These are phyloP conservation scores for Tanytarsus gracilentus DNA, from an alignment of 2,888 invertebrate genomes.

Conservation along the genomic window DNA sequence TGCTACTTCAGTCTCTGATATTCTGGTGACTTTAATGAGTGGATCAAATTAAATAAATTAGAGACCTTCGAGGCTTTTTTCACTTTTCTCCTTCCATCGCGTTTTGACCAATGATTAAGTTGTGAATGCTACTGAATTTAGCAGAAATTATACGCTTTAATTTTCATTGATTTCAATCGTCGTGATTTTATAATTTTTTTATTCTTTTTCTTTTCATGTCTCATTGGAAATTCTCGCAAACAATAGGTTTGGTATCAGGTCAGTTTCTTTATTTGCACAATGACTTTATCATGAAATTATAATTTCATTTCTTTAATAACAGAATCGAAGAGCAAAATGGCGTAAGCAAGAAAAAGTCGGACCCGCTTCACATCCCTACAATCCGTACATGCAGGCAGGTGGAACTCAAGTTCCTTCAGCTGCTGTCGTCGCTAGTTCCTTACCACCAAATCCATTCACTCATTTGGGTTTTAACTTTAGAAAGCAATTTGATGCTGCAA, in stretches of 20 bases:
- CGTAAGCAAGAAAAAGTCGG: slow-evolving; percentile 88
- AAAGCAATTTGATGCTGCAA: slow-evolving; percentile 59
- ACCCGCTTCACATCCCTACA: slow-evolving; percentile 82
- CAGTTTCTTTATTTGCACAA: no score
- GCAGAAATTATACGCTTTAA: slow-evolving; percentile 16
- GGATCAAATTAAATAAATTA: slow-evolving; percentile 28
- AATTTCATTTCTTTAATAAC: no score
- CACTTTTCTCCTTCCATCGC: not conserved
- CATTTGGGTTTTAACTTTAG: slow-evolving; percentile 65
- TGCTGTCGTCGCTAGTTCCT: slow-evolving; percentile 41
- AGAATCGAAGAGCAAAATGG: slow-evolving; percentile 88
- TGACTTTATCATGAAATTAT: no score
- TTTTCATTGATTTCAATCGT: not conserved
- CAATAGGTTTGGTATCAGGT: slow-evolving; percentile 13
- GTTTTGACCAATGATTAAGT: slow-evolving; percentile 12
- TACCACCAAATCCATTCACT: slow-evolving; percentile 72
- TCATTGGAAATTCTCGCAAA: no score
- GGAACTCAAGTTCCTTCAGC: slow-evolving; percentile 53
- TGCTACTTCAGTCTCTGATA: not conserved
- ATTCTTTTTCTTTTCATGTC: not conserved
- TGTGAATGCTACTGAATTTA: slow-evolving; percentile 26
- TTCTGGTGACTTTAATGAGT: slow-evolving; percentile 27
- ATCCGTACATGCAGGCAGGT: slow-evolving; percentile 64
- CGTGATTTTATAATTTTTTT: not conserved
- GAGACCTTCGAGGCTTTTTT: slow-evolving; percentile 11